phyloP scores from a whole-genome alignment of 2,113 vertebrate genomes.

The Dipodomys merriami region DNA sequence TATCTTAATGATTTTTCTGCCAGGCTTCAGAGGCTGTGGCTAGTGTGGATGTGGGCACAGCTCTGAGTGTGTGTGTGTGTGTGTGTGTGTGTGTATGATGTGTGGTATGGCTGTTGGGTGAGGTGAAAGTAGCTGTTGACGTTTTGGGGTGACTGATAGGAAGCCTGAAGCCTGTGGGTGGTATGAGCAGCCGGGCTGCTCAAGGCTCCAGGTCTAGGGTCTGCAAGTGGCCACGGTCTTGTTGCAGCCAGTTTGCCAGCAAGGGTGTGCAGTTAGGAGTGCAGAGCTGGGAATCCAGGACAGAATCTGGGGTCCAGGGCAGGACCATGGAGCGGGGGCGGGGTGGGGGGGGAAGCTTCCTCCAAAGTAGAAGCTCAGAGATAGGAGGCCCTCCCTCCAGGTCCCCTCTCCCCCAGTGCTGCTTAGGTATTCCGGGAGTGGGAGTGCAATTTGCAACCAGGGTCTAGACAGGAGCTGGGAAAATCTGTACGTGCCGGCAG shows the following conservation, averaged over 20 bases:
- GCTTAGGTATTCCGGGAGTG: neutral
- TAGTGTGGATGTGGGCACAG: neutral
- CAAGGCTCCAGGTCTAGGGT: too few relatives aligned
- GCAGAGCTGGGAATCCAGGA: neutral
- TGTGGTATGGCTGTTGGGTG: neutral
- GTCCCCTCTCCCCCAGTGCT: neutral
- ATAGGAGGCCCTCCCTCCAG: neutral
- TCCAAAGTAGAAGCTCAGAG: neutral
- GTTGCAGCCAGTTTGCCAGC: neutral
- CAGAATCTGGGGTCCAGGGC: neutral
- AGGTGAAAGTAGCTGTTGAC: neutral
- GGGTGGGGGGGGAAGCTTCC: neutral
- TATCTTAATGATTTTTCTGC: conserved; percentile 70
- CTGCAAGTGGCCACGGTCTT: neutral
- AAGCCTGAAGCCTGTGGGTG: neutral
- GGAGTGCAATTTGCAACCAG: neutral
- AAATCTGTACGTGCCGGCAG: conserved; percentile 54
- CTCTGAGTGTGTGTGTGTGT: neutral
- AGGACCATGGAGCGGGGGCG: neutral
- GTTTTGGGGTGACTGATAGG: neutral
- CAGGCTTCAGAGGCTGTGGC: conserved; percentile 17
- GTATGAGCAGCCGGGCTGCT: neutral
- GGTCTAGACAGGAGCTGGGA: neutral
- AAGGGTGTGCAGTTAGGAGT: neutral
- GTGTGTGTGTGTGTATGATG: too few relatives aligned